phyloP scores from a whole-genome alignment of 2,113 vertebrate genomes.

The Ramphastos sulfuratus region DNA sequence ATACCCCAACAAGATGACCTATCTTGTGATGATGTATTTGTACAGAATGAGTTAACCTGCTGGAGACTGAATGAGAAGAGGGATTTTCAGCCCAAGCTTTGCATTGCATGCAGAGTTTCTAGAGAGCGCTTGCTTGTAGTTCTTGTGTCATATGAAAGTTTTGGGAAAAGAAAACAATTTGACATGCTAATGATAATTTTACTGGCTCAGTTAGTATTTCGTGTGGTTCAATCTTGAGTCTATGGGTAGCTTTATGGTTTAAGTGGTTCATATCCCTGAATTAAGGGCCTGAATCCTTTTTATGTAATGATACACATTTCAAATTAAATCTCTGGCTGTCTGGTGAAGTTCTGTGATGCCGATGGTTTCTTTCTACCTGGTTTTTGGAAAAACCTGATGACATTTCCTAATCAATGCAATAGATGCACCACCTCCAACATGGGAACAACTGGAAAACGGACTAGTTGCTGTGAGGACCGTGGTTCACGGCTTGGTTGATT shows the following conservation, averaged over 20 bases:
- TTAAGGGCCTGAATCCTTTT: neutral
- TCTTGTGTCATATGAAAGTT: neutral
- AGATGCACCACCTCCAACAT: slow-evolving; percentile 96
- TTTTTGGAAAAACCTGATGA: neutral
- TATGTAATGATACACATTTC: neutral
- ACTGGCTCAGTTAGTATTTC: neutral
- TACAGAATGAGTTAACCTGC: neutral
- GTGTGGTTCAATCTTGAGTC: neutral
- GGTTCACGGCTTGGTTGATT: slow-evolving; percentile 96
- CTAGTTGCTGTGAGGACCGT: slow-evolving; percentile 97
- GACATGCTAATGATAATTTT: neutral
- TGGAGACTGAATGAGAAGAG: neutral
- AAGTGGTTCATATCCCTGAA: neutral
- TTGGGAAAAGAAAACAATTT: neutral
- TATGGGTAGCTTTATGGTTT: neutral
- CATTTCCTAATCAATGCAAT: neutral
- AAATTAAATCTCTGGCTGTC: neutral
- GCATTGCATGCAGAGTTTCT: neutral
- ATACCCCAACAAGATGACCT: neutral
- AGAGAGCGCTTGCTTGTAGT: neutral
- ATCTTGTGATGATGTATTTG: neutral
- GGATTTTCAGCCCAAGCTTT: neutral
- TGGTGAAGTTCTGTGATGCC: neutral
- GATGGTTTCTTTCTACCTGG: neutral
- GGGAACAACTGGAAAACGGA: slow-evolving; percentile 98